Evolutionary conservation across 64 coral and sea anemone species (phyloP).

Genomic region (Stichodactyla mertensii): DNA sequence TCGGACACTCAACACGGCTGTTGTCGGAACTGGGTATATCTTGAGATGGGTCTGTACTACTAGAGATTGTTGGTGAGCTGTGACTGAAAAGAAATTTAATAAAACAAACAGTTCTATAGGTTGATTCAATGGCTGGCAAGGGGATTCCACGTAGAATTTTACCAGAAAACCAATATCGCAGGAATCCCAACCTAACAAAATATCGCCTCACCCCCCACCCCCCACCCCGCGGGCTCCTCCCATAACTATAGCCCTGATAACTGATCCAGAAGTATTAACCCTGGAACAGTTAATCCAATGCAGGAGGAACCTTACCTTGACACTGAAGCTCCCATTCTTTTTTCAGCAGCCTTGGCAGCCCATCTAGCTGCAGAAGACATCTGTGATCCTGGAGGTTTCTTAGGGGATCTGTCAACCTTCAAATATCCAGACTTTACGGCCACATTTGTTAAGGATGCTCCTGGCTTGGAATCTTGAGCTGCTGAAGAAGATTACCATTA

Average conservation of each 20-base stretch:
- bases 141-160: too few species aligned
- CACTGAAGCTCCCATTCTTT: not conserved
- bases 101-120: too few species aligned
- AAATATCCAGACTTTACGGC: not conserved
- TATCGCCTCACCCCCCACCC: too few species aligned
- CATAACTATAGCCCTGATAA: too few species aligned
- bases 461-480: not conserved
- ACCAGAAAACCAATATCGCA: too few species aligned
- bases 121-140: too few species aligned
- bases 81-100: not conserved
- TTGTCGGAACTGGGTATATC: not conserved
- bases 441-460: not conserved
- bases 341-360: conserved; percentile 6
- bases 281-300: not conserved
- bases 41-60: not conserved
- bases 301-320: not conserved
- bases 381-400: not conserved
- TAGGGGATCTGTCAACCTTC: not conserved
- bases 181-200: too few species aligned
- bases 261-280: too few species aligned
- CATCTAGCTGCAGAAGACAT: not conserved
- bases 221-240: too few species aligned
- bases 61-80: not conserved
- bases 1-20: not conserved
- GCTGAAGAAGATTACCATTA: not conserved